A percentile compares a stretch with the other conserved stretches of the same genome.
Conservation (phyloP, 1,140 invertebrate species). For the Cydia fagiglandana region DNA sequence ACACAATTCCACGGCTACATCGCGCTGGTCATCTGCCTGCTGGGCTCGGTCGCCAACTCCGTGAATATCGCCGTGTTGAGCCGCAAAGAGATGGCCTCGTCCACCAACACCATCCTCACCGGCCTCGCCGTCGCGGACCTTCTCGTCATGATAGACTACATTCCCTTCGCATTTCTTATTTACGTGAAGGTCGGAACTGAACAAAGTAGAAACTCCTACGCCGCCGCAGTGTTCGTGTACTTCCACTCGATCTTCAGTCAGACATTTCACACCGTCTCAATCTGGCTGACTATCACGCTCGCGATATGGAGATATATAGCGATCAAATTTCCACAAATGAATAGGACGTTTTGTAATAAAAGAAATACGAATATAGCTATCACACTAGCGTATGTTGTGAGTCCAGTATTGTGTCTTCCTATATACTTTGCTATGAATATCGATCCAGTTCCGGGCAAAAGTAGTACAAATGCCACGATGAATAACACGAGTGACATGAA, state of each 20-base stretch:
- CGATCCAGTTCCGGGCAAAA: slow-evolving; percentile 47
- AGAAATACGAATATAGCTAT: slow-evolving; percentile 87
- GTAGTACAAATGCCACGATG: slow-evolving; percentile 42
- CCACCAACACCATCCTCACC: slow-evolving; percentile 91
- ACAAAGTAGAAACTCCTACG: slow-evolving; percentile 83
- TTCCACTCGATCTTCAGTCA: slow-evolving; percentile 91
- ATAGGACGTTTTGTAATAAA: slow-evolving; percentile 88
- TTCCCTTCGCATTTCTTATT: slow-evolving; percentile 91
- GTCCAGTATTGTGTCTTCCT: slow-evolving; percentile 91
- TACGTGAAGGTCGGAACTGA: slow-evolving; percentile 81
- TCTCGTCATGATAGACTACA: slow-evolving; percentile 95
- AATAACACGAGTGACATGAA: slow-evolving; percentile 48
- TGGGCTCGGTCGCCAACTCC: slow-evolving; percentile 94
- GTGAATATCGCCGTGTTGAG: slow-evolving; percentile 96
- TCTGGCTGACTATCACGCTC: slow-evolving; percentile 94
- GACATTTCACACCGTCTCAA: slow-evolving; percentile 94
- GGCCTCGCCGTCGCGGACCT: slow-evolving; percentile 94
- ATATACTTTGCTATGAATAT: slow-evolving; percentile 85
- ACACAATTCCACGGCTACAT: slow-evolving; percentile 72
- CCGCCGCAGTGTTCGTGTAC: slow-evolving; percentile 89
- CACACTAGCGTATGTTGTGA: slow-evolving; percentile 87
- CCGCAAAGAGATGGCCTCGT: slow-evolving; percentile 91
- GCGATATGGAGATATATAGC: slow-evolving; percentile 96
- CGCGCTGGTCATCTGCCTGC: slow-evolving; percentile 87
- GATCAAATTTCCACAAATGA: slow-evolving; percentile 89